Evolutionary conservation across 1,140 invertebrate species (phyloP), one percentile per base, ranked within the genome.

Genomic region (Megathymus violae): DNA sequence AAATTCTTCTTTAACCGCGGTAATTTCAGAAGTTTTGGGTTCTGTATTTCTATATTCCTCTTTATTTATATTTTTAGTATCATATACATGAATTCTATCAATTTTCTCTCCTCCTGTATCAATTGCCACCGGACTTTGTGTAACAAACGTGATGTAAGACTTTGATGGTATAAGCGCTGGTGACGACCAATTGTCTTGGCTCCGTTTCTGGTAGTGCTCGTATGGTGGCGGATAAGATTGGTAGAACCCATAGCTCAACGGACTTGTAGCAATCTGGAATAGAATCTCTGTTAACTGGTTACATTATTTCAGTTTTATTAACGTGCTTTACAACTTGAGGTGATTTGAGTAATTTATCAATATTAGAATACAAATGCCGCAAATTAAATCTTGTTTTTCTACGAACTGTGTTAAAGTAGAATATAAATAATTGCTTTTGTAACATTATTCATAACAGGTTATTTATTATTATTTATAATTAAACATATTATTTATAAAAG

Each of bases 241-340:
- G 66, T 92, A 92, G 59, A 91, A 85, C 1, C 89, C 89, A 64
- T 92, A 92, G 72, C 78, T 91, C 65, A 92, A 34, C 89, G 91
- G 91, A 91, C 76, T 89, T 83, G 87, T 67, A 91, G 86, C 81
- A 75, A 91, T 88, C 91, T 92, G 78, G 89, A 92, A 91, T 89
- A 92, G 79, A 92, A 92, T 74, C 82, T 76, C 89, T 92, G 73
- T 88, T 88, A 86, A 85, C 71, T 41, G 76, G 74, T 90, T 85
- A 90, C 74, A 74, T 51, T 64, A 48, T 38, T 67, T 69, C 48
- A 10, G 59, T 43, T 72, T 82, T 80, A 81, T 64, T 80, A 78
- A 62, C 43, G 83, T 85, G 81, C 78, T 64, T 16, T 51, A 75
- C 67, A 82, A 69, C 62, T 56, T 47, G 27, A 63, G 65, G 62